A percentile compares a stretch with the other conserved stretches of the same genome.
Evolutionary conservation across 1,140 invertebrate species (phyloP).

Genomic region (Ladona fulva): DNA sequence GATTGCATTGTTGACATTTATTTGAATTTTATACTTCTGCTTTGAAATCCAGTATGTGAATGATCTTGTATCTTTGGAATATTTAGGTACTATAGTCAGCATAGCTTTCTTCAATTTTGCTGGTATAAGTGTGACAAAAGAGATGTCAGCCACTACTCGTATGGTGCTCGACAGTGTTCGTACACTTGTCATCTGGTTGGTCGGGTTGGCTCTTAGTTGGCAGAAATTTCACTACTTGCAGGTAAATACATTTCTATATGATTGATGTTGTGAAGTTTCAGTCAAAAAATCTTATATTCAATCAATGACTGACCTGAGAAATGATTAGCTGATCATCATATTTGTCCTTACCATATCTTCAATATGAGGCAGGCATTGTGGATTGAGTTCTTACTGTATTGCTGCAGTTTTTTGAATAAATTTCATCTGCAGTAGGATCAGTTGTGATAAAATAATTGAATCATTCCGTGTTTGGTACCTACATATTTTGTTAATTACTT

Average conservation of each 20-base stretch:
- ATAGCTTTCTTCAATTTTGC: slow-evolving; percentile 97
- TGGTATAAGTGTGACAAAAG: slow-evolving; percentile 91
- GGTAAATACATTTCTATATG: no score
- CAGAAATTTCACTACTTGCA: slow-evolving; percentile 75
- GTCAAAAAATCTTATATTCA: no score
- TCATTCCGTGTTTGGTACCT: no score
- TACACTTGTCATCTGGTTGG: slow-evolving; percentile 81
- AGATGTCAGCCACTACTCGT: slow-evolving; percentile 82
- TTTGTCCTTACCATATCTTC: no score
- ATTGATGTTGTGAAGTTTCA: background rate
- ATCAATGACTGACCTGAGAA: background rate
- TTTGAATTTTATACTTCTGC: background rate
- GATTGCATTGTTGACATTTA: no score
- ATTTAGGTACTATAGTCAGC: slow-evolving; percentile 72
- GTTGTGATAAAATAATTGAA: no score
- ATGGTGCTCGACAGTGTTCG: slow-evolving; percentile 87
- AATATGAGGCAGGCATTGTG: no score
- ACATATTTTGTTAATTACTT: no score
- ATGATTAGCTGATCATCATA: no score
- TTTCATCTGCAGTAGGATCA: no score
- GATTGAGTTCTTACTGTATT: no score
- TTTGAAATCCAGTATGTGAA: background rate
- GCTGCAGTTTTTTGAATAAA: no score
- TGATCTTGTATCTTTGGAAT: slow-evolving; percentile 14
- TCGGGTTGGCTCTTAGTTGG: slow-evolving; percentile 64